Evolutionary conservation across 2,797 vertebrate genomes (phyloP).

Genomic region (Cyprinodon diabolis): DNA sequence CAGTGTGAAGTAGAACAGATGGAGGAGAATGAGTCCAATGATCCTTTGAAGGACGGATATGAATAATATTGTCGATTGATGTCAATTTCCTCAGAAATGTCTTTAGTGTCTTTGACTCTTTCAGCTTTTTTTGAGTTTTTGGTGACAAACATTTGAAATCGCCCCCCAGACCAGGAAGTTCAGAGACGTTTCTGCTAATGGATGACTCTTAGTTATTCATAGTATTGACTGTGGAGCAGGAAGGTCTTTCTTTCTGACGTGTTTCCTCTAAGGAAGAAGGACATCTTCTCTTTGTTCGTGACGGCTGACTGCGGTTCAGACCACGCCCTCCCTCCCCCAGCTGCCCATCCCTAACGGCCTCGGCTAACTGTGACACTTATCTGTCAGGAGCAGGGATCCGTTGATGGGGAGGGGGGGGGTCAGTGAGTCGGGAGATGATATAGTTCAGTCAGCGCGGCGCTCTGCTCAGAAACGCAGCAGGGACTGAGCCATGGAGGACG

Average conservation of each 20-base stretch:
- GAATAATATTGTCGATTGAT: not conserved
- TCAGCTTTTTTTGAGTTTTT: not conserved
- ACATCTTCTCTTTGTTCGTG: too few species aligned
- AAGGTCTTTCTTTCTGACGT: too few species aligned
- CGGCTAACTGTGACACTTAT: conserved; percentile 65
- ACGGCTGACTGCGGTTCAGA: not conserved
- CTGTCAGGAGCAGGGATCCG: conserved; percentile 64
- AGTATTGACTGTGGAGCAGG: too few species aligned
- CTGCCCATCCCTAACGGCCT: conserved; percentile 74
- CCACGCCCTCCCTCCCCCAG: conserved; percentile 56
- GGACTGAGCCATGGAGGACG: conserved; percentile 64
- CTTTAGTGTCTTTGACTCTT: not conserved
- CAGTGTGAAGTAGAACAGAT: too few species aligned
- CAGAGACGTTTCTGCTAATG: not conserved
- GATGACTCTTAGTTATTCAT: too few species aligned
- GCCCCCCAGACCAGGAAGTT: not conserved
- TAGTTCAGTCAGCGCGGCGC: conserved; percentile 64
- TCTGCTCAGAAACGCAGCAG: conserved; percentile 49
- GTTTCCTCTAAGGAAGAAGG: too few species aligned
- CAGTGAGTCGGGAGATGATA: conserved; percentile 53
- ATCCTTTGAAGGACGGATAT: too few species aligned
- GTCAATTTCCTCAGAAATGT: not conserved
- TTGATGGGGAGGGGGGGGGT: conserved; percentile 47
- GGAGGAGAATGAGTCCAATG: too few species aligned
- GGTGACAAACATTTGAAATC: not conserved